phyloP scores from a whole-genome alignment of 2,113 vertebrate genomes.

The Macquaria australasica region DNA sequence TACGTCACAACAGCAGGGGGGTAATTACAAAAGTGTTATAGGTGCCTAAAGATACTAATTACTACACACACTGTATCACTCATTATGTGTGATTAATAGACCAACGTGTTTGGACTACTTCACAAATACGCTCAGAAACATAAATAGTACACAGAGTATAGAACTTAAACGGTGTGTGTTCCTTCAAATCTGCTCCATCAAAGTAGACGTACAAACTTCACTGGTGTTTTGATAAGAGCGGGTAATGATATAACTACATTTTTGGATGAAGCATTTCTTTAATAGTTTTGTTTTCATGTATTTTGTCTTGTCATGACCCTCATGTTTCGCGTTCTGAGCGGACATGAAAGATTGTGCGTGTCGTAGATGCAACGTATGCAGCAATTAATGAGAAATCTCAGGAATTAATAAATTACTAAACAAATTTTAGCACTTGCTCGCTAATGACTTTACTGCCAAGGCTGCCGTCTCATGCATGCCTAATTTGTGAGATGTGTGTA shows the following conservation, averaged over 20 bases:
- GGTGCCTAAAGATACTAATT: constrained; percentile 53
- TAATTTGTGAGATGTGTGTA: constrained; percentile 45
- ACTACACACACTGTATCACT: constrained; percentile 1
- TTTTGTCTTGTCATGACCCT: background rate
- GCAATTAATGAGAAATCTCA: constrained; percentile 34
- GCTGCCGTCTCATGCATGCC: constrained; percentile 37
- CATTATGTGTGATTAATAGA: constrained; percentile 35
- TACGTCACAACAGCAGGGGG: constrained; percentile 32
- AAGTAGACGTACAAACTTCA: background rate
- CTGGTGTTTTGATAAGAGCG: background rate
- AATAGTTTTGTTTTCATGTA: background rate
- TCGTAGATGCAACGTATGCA: background rate
- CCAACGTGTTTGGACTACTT: constrained; percentile 24
- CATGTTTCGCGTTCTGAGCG: background rate
- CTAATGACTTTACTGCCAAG: constrained; percentile 40
- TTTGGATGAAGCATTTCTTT: background rate
- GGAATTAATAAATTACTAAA: constrained; percentile 30
- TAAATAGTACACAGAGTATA: background rate
- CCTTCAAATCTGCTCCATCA: background rate
- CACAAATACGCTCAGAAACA: constrained; percentile 3
- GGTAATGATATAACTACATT: too few species aligned
- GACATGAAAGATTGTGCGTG: background rate
- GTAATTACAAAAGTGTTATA: constrained; percentile 25
- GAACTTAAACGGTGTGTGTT: background rate
- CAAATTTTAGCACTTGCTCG: constrained; percentile 33